These are phyloP conservation scores for Rhabdomys pumilio DNA, from an alignment of 2,797 vertebrate species.

Conservation along the genomic window DNA sequence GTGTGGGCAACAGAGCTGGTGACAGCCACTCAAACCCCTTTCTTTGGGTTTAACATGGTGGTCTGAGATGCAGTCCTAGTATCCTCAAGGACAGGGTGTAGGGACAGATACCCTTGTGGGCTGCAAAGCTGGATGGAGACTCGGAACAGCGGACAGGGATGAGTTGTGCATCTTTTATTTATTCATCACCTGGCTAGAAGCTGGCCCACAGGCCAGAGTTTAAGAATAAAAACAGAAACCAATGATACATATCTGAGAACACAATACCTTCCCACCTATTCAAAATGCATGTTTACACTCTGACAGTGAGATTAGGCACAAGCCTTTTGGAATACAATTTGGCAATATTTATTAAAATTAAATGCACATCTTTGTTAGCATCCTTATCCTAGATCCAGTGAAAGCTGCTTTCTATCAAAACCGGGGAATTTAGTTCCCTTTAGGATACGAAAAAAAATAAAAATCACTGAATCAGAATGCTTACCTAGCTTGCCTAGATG, in stretches of 20 bases:
- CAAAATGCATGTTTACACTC: conserved; percentile 41
- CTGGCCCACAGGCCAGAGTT: conserved; percentile 6
- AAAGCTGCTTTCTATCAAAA: not conserved
- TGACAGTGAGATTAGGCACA: not conserved
- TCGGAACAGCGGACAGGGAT: not conserved
- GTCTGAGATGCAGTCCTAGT: not conserved
- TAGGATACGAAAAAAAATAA: not conserved
- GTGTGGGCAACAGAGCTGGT: not conserved
- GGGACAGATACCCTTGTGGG: conserved; percentile 22
- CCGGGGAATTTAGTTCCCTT: not conserved
- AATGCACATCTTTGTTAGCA: conserved; percentile 23
- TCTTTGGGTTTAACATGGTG: not conserved
- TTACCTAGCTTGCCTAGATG: not conserved
- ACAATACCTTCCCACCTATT: conserved; percentile 43
- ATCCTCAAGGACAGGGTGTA: not conserved
- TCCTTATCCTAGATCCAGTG: not conserved
- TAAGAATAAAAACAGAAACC: conserved; percentile 63
- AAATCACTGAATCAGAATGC: not conserved
- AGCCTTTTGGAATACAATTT: conserved; percentile 50
- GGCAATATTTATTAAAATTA: conserved; percentile 20
- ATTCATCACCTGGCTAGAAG: not conserved
- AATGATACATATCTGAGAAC: not conserved
- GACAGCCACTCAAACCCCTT: not conserved
- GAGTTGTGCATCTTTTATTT: not conserved
- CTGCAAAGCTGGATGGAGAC: not conserved